Evolutionary conservation across 2,797 vertebrate genomes (phyloP).

Genomic region (Neostethus bicornis): DNA sequence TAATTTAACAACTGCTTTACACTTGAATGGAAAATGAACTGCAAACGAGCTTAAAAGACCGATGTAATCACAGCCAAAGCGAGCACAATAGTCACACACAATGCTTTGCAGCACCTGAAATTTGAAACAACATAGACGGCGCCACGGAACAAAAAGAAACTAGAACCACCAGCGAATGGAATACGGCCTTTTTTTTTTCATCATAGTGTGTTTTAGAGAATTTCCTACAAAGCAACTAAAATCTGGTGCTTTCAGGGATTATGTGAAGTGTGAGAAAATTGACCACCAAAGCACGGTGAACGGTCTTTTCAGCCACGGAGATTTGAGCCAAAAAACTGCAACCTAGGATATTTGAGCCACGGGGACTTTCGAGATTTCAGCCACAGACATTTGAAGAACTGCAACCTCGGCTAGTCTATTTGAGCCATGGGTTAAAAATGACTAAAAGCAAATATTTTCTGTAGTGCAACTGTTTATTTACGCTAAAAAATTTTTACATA

Average conservation of each 20-base stretch:
- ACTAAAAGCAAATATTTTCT: too few relatives aligned
- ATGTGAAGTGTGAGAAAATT: conserved; percentile 51
- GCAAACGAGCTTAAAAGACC: conserved; percentile 37
- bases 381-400: too few relatives aligned
- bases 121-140: conserved; percentile 68
- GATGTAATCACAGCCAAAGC: conserved; percentile 44
- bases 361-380: too few relatives aligned
- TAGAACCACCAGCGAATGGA: conserved; percentile 38
- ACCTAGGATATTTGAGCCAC: too few relatives aligned
- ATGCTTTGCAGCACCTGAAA: conserved; percentile 55
- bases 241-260: conserved; percentile 51
- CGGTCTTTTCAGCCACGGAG: too few relatives aligned
- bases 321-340: too few relatives aligned
- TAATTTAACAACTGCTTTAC: conserved; percentile 16
- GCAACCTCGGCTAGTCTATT: too few relatives aligned
- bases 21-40: conserved; percentile 21
- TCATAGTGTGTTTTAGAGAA: conserved; percentile 23
- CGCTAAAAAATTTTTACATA: too few relatives aligned
- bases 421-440: too few relatives aligned
- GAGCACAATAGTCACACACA: conserved; percentile 49
- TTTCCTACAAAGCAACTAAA: conserved; percentile 43
- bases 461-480: too few relatives aligned
- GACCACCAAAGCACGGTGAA: conserved; percentile 59
- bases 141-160: conserved; percentile 63
- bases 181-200: conserved; percentile 20